Evolutionary conservation across 2,888 invertebrate genomes (phyloP).

Genomic region (Raillietiella orientalis): DNA sequence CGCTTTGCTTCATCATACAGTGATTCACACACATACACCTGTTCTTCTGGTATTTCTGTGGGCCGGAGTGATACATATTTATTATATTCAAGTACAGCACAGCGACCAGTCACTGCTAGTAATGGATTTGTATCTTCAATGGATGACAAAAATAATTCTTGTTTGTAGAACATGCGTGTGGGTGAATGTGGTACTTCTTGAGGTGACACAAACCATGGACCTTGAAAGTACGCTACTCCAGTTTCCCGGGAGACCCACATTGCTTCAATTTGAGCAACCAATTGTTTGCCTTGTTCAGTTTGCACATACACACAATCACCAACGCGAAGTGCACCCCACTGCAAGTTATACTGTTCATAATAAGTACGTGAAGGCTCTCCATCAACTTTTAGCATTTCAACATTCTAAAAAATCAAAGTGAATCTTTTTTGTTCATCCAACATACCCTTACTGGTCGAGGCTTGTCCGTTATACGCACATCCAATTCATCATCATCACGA

Average conservation of each 20-base stretch:
- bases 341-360: slow-evolving; percentile 71
- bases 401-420: slow-evolving; percentile 26
- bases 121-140: slow-evolving; percentile 71
- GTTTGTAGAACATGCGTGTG: slow-evolving; percentile 52
- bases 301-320: slow-evolving; percentile 89
- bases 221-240: slow-evolving; percentile 66
- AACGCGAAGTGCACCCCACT: slow-evolving; percentile 47
- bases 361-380: slow-evolving; percentile 34
- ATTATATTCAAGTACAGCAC: slow-evolving; percentile 56
- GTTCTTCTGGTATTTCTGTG: slow-evolving; percentile 70
- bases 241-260: slow-evolving; percentile 76
- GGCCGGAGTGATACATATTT: slow-evolving; percentile 76
- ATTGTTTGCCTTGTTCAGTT: slow-evolving; percentile 57
- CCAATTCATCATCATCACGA: too few relatives aligned
- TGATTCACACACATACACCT: slow-evolving; percentile 72
- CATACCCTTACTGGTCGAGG: too few relatives aligned
- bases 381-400: slow-evolving; percentile 32
- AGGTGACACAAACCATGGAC: slow-evolving; percentile 70
- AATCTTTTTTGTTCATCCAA: too few relatives aligned
- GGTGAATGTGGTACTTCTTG: slow-evolving; percentile 40
- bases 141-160: slow-evolving; percentile 67
- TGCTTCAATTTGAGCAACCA: slow-evolving; percentile 68
- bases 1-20: slow-evolving; percentile 62
- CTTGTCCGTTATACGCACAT: too few relatives aligned
- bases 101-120: slow-evolving; percentile 63